Evolutionary conservation across 2,113 vertebrate genomes (phyloP).

Genomic region (Dascyllus trimaculatus): DNA sequence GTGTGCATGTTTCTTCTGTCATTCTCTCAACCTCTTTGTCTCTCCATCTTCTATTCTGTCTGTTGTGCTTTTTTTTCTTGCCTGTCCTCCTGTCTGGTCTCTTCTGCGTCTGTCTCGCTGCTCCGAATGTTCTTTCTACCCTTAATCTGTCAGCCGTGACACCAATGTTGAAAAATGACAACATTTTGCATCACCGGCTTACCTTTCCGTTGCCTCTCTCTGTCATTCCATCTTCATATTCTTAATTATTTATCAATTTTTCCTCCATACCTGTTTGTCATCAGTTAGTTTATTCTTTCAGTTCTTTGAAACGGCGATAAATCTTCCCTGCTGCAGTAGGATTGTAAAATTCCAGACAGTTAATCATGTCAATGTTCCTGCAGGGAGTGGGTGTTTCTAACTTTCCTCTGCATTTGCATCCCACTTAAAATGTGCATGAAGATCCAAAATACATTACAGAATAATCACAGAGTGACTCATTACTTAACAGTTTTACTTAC

Average conservation of each 20-base stretch:
- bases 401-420: background rate
- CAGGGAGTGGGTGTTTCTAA: background rate
- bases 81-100: constrained; percentile 38
- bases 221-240: constrained; percentile 8
- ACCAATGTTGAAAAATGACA: background rate
- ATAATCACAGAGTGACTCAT: no score
- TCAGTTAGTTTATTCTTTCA: background rate
- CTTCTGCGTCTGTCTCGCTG: constrained; percentile 6
- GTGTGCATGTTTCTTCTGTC: constrained; percentile 51
- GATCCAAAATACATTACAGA: no score
- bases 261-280: background rate
- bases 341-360: no score
- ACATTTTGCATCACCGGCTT: background rate
- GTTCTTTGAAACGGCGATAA: background rate
- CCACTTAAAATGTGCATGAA: no score
- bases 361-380: background rate
- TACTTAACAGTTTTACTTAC: no score
- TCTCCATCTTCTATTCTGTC: constrained; percentile 24
- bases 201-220: constrained; percentile 5
- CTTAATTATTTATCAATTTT: constrained; percentile 14
- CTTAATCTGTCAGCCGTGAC: constrained; percentile 36
- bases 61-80: constrained; percentile 42
- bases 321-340: no score
- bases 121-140: constrained; percentile 3
- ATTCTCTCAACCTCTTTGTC: constrained; percentile 43